Percentiles rank a stretch among this genome's conserved stretches.
phyloP scores from a whole-genome alignment of 2,888 invertebrate species.

The Tupiocoris notatus region DNA sequence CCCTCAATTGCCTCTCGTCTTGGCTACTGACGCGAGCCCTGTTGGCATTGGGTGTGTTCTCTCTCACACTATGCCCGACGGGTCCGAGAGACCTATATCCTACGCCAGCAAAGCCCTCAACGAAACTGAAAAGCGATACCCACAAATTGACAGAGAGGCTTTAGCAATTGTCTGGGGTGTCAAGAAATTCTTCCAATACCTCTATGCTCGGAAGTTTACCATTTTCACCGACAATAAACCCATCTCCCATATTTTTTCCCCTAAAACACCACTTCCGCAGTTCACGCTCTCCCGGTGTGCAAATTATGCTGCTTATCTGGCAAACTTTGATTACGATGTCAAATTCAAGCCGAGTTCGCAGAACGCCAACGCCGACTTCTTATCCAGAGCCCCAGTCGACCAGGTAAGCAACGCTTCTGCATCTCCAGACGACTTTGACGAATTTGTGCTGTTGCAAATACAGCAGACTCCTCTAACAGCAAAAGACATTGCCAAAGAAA shows the following conservation, averaged over 20 bases:
- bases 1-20: no score
- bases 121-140: no score
- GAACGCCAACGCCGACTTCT: conserved; percentile 21
- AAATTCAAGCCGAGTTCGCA: conserved; percentile 20
- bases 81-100: no score
- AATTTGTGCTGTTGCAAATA: conserved; percentile 17
- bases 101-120: no score
- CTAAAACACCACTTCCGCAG: conserved; percentile 12
- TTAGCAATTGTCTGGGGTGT: no score
- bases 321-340: conserved; percentile 19
- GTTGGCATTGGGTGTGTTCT: no score
- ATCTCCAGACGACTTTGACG: not conserved
- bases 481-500: conserved; percentile 29
- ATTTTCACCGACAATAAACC: conserved; percentile 54
- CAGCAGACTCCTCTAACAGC: conserved; percentile 22
- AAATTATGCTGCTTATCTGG: conserved; percentile 21
- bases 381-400: not conserved
- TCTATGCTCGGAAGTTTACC: conserved; percentile 53
- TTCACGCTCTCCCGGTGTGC: conserved; percentile 26
- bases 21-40: no score
- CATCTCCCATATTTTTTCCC: conserved; percentile 48
- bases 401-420: not conserved
- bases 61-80: no score
- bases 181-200: no score
- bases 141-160: no score